phyloP scores from a whole-genome alignment of 2,797 vertebrate genomes.

The Erpetoichthys calabaricus region DNA sequence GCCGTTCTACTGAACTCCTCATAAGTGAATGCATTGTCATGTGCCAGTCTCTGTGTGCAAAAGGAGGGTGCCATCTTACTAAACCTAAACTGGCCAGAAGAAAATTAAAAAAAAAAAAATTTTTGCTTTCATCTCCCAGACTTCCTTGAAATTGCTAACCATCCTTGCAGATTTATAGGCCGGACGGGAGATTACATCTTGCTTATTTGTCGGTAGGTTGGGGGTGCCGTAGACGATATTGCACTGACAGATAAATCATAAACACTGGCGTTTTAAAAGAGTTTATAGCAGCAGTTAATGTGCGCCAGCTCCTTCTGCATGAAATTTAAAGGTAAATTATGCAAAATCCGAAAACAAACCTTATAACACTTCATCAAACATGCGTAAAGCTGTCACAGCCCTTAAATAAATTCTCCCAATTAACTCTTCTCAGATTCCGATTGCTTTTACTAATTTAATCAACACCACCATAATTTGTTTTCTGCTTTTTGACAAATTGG shows the following conservation, averaged over 20 bases:
- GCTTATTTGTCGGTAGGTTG: conserved; percentile 61
- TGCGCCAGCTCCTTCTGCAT: conserved; percentile 36
- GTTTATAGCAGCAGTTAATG: conserved; percentile 67
- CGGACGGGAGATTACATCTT: conserved; percentile 44
- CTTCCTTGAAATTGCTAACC: conserved; percentile 50
- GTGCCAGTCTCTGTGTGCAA: conserved; percentile 3
- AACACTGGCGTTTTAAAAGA: conserved; percentile 47
- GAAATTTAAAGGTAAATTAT: conserved; percentile 82
- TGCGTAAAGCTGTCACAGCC: conserved; percentile 67
- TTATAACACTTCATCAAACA: conserved; percentile 83
- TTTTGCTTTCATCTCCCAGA: conserved; percentile 33
- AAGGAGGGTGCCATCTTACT: too few relatives aligned
- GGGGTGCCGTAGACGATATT: conserved; percentile 36
- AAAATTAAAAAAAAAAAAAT: conserved; percentile 14
- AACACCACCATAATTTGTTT: conserved; percentile 54
- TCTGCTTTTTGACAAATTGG: conserved; percentile 38
- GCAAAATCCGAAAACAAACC: conserved; percentile 78
- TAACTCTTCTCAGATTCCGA: conserved; percentile 65
- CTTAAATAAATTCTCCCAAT: conserved; percentile 71
- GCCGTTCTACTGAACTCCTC: too few relatives aligned
- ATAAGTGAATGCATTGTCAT: not conserved
- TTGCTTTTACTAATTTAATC: conserved; percentile 80
- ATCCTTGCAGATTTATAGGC: conserved; percentile 54
- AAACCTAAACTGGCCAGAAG: not conserved
- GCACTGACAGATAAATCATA: conserved; percentile 55